These are phyloP conservation scores for Pogonomyrmex barbatus DNA, from an alignment of 1,140 invertebrate genomes.

Conservation along the genomic window DNA sequence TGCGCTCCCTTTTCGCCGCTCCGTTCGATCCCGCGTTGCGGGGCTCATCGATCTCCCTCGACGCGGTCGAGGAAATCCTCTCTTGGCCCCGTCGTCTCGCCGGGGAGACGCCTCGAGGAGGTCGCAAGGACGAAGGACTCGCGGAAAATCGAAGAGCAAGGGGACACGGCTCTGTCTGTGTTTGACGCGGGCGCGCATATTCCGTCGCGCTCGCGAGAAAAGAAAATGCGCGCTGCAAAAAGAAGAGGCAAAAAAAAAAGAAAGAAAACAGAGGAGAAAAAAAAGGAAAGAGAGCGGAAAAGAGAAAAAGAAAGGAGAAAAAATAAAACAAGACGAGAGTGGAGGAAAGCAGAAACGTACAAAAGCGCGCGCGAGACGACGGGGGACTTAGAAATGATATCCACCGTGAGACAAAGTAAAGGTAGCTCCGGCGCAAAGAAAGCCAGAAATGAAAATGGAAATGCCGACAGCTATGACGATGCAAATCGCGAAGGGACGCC, in stretches of 20 bases:
- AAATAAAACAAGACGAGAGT: background rate
- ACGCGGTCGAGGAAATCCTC: conserved; percentile 45
- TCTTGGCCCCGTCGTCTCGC: background rate
- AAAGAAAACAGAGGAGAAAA: background rate
- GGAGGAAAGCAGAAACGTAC: conserved; percentile 42
- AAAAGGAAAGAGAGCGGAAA: background rate
- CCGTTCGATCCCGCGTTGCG: conserved; percentile 35
- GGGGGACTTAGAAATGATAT: conserved; percentile 62
- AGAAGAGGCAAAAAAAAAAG: background rate
- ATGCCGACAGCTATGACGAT: conserved; percentile 60
- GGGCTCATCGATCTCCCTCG: conserved; percentile 52
- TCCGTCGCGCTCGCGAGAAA: conserved; percentile 8
- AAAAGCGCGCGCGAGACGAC: conserved; percentile 39
- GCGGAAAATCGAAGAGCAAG: conserved; percentile 50
- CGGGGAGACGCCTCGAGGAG: conserved; percentile 54
- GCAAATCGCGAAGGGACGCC: conserved; percentile 51
- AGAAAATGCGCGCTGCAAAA: conserved; percentile 53
- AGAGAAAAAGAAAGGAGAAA: background rate
- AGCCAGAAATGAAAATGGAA: conserved; percentile 64
- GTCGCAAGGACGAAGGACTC: conserved; percentile 34
- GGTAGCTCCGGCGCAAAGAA: conserved; percentile 54
- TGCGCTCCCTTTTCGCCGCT: conserved; percentile 21
- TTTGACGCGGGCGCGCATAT: conserved; percentile 39
- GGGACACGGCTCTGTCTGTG: background rate
- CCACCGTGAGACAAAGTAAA: conserved; percentile 57